A percentile compares a stretch with the other conserved stretches of the same genome.
Conservation (phyloP, 2,888 invertebrate species). For the Dasysyrphus albostriatus region DNA sequence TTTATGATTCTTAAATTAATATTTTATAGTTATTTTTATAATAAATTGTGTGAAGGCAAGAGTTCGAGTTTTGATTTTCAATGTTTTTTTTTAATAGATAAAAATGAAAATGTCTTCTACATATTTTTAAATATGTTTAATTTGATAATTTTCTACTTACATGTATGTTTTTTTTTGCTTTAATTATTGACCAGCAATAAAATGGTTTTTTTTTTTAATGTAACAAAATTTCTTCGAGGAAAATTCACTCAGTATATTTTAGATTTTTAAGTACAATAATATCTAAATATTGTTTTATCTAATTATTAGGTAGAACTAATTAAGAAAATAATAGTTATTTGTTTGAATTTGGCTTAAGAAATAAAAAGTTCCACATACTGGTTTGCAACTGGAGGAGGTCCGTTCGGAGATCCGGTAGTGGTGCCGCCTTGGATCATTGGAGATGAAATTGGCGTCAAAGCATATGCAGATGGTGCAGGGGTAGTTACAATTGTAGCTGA, state of each 20-base stretch:
- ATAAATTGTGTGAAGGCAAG: constrained; percentile 57
- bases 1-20: constrained; percentile 8
- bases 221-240: constrained; percentile 49
- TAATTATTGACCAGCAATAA: constrained; percentile 60
- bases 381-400: constrained; percentile 55
- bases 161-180: not conserved
- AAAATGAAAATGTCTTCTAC: constrained; percentile 13
- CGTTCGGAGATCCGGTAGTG: constrained; percentile 42
- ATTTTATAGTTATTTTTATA: not conserved
- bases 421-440: constrained; percentile 51
- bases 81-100: constrained; percentile 1
- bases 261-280: constrained; percentile 14
- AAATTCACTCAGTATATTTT: constrained; percentile 32
- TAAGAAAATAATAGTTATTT: constrained; percentile 12
- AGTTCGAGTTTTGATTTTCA: constrained; percentile 42
- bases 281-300: constrained; percentile 19
- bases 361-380: constrained; percentile 71
- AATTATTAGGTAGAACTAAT: constrained; percentile 4
- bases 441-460: constrained; percentile 62
- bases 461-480: constrained; percentile 50
- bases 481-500: constrained; percentile 40
- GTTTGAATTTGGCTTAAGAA: constrained; percentile 55
- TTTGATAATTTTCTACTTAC: constrained; percentile 30
- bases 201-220: not conserved
- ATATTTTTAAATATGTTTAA: not conserved